Base-by-base conservation (phyloP, 2,888 invertebrate species). In the Oeneis ivallda region DNA sequence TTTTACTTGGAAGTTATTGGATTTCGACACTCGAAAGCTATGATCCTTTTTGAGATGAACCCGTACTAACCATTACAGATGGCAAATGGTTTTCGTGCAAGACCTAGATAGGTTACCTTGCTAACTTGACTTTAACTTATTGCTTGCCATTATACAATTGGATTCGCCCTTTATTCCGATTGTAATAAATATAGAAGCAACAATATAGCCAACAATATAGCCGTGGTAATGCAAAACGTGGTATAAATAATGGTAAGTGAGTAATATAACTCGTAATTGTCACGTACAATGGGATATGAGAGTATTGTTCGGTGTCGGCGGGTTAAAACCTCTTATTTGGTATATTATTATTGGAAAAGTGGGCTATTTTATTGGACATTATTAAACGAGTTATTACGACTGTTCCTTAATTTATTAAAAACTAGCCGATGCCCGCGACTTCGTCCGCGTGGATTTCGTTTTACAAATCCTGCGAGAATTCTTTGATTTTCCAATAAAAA, bases 181-280 rank as follows among this genome's bases (percentile, higher is more conserved):
- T 10, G 52, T 49, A 37, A 60, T 52, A 61, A 61, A 61, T 41
- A 34, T n/a, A 10, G 19, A 8, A n/a, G 39, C 26, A 19, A 52
- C 32, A 47, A 52, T 56, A 39, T 11, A 26, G 8, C 19, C 26
- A 26, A 58, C 45, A 26, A 26, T 26, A 26, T 26, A 26, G 10
- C 49, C 32, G 43, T 26, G 26, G 26, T 26, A 26, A 45, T n/a
- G 34, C 34, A 59, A 53, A 53, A n/a, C 53, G 37, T 15, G 53
- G 59, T 37, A 49, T 43, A 37, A 59, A 59, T 59, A 59, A 59
- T 49, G 59, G 37, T 10, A 11, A 59, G 17, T 15, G 17, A 17
- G 58, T 45, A 47, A 49, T 19, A 19, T 59, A 59, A 19, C 9
- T 11, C 37, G 57, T n/a, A 39, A 58, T 58, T 58, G 57, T n/a